Percentiles rank a stretch among this genome's conserved stretches.
These are phyloP conservation scores for Polylopha cassiicola DNA, from an alignment of 2,888 invertebrate genomes.

Conservation along the genomic window DNA sequence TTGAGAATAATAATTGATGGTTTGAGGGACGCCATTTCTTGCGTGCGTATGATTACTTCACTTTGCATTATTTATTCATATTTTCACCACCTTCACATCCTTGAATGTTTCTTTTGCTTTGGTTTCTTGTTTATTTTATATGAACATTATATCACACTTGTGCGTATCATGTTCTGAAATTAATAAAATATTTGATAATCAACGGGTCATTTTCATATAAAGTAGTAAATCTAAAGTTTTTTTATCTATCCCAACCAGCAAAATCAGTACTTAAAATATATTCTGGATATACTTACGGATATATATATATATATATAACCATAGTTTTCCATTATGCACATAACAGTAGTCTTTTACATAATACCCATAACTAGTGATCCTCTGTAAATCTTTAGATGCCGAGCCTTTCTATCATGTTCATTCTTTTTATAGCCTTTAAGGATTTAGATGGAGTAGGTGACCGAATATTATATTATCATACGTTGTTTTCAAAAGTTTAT, in stretches of 20 bases:
- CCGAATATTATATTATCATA: no score
- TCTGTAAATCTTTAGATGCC: constrained; percentile 26
- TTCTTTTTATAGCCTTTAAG: constrained; percentile 34
- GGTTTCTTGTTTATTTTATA: constrained; percentile 34
- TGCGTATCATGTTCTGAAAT: no score
- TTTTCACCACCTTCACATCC: constrained; percentile 72
- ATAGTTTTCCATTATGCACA: no score
- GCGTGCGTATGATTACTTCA: constrained; percentile 72
- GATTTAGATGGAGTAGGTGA: constrained; percentile 27
- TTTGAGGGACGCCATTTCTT: constrained; percentile 54
- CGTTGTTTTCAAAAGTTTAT: no score
- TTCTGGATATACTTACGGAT: no score
- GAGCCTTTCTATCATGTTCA: constrained; percentile 29
- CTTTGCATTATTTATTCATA: constrained; percentile 70
- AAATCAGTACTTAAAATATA: no score
- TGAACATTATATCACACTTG: background rate
- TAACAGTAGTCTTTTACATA: constrained; percentile 1
- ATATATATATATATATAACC: no score
- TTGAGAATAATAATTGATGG: constrained; percentile 57
- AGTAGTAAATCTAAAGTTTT: no score
- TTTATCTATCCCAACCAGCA: no score
- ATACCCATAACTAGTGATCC: constrained; percentile 28
- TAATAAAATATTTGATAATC: no score
- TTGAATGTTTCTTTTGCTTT: constrained; percentile 60
- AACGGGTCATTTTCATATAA: no score